Percentiles rank a stretch among this genome's conserved stretches.
Evolutionary conservation across 2,113 vertebrate genomes (phyloP).

Genomic region (Pangasianodon gigas): DNA sequence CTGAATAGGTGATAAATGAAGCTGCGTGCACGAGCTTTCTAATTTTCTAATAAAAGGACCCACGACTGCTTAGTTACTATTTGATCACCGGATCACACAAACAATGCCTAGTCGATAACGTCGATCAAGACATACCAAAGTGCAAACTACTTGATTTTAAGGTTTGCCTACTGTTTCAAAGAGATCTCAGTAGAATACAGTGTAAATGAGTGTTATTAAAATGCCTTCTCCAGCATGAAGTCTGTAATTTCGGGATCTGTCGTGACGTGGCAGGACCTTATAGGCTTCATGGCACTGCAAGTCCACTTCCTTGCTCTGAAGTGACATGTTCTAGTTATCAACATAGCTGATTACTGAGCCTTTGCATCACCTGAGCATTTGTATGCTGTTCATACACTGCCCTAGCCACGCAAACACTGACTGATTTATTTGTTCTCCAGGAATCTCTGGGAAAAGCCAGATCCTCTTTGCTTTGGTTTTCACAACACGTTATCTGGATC

Average conservation of each 20-base stretch:
- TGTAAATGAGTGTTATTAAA: neutral
- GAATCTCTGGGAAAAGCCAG: constrained; percentile 99
- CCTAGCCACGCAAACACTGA: neutral
- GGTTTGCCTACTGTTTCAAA: neutral
- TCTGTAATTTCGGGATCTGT: constrained; percentile 39
- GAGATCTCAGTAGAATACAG: neutral
- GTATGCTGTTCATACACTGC: neutral
- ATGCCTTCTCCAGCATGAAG: neutral
- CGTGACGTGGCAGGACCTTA: constrained; percentile 85
- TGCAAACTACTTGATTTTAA: neutral
- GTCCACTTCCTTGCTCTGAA: constrained; percentile 43
- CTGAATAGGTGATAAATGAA: neutral
- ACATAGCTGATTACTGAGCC: neutral
- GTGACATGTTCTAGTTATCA: neutral
- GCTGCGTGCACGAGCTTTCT: neutral
- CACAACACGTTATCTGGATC: constrained; percentile 96
- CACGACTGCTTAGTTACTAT: neutral
- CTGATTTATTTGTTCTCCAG: constrained; percentile 64
- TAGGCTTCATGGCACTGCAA: constrained; percentile 32
- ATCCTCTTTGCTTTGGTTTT: constrained; percentile 97
- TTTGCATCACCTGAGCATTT: neutral
- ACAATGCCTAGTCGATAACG: neutral
- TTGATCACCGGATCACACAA: neutral
- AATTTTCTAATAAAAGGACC: neutral
- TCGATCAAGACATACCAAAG: neutral